A percentile compares a stretch with the other conserved stretches of the same genome.
These are phyloP conservation scores for Streblospio benedicti DNA, from an alignment of 1,140 invertebrate species.

Conservation along the genomic window DNA sequence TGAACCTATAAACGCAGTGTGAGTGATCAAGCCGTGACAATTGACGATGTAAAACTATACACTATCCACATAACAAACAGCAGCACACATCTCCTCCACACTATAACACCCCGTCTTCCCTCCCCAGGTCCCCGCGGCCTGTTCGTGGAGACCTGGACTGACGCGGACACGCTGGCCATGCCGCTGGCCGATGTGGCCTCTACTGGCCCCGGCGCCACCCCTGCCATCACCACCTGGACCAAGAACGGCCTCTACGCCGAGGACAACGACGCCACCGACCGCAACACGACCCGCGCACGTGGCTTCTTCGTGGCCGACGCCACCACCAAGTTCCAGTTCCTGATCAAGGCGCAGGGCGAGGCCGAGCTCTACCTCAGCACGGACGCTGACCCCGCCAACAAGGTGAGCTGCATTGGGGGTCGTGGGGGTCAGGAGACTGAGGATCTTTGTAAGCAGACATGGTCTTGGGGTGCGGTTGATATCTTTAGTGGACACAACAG, in stretches of 20 bases:
- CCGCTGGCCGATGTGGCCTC: background rate
- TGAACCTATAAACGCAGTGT: no score
- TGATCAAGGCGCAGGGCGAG: background rate
- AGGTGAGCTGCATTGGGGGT: no score
- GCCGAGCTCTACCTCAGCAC: background rate
- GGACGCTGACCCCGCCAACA: background rate
- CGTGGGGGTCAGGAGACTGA: no score
- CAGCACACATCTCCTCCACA: no score
- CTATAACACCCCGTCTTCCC: no score
- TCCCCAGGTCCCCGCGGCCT: conserved; percentile 4
- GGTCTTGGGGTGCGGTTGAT: no score
- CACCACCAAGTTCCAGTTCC: background rate
- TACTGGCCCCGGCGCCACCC: background rate
- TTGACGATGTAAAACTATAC: no score
- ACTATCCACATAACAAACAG: no score
- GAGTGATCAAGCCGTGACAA: no score
- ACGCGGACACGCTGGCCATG: background rate
- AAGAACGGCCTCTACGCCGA: background rate
- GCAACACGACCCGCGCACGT: background rate
- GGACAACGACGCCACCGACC: background rate
- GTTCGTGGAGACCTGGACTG: background rate
- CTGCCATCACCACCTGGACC: background rate
- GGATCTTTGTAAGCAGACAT: no score
- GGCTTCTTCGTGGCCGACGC: conserved; percentile 1
- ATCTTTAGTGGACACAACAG: no score